Percentiles rank a stretch among this genome's conserved stretches.
Evolutionary conservation across 1,140 invertebrate genomes (phyloP).

Genomic region (Ceratina japonica): DNA sequence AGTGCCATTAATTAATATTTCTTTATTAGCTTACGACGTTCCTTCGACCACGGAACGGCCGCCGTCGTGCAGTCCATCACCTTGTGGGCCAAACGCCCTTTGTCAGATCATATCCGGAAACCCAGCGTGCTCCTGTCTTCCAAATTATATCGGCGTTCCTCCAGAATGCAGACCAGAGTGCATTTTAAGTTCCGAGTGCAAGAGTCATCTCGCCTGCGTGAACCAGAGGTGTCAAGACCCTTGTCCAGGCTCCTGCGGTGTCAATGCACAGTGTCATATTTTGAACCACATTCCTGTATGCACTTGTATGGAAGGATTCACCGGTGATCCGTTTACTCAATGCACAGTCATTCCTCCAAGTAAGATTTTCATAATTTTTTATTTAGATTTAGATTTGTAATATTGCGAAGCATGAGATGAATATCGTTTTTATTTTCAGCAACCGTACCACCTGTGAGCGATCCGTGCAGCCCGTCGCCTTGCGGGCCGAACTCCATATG

Average conservation of each 20-base stretch:
- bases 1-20: not conserved
- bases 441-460: constrained; percentile 72
- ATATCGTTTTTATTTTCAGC: constrained; percentile 43
- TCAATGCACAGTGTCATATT: constrained; percentile 86
- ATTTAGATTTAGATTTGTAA: not conserved
- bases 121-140: constrained; percentile 88
- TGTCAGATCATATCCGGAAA: constrained; percentile 86
- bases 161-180: constrained; percentile 88
- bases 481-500: constrained; percentile 90
- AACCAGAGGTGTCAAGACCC: constrained; percentile 87
- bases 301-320: constrained; percentile 85
- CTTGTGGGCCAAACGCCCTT: constrained; percentile 90
- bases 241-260: constrained; percentile 87
- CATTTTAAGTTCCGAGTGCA: constrained; percentile 86
- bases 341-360: constrained; percentile 81
- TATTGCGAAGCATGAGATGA: not conserved
- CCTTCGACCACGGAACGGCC: constrained; percentile 80
- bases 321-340: constrained; percentile 88
- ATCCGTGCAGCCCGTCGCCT: constrained; percentile 88
- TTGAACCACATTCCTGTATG: constrained; percentile 88
- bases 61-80: constrained; percentile 87
- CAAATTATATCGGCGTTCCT: constrained; percentile 87
- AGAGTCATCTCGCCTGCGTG: constrained; percentile 85
- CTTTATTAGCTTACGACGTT: not conserved
- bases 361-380: constrained; percentile 58